phyloP scores from a whole-genome alignment of 2,113 vertebrate genomes.

The Anhinga anhinga region DNA sequence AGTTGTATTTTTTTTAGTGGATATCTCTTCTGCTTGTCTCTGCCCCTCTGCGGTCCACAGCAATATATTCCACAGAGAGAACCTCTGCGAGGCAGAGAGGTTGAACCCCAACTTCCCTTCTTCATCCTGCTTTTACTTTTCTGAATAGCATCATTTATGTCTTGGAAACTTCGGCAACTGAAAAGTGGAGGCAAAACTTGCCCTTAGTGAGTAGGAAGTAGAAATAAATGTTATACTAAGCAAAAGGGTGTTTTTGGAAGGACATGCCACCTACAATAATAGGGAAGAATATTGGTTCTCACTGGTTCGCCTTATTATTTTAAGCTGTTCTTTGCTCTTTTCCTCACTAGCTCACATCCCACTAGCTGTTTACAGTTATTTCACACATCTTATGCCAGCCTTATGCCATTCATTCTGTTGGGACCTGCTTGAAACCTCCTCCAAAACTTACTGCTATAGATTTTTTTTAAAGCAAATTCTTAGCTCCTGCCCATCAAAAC shows the following conservation, averaged over 20 bases:
- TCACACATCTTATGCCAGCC: conserved; percentile 67
- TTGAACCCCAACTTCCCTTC: not conserved
- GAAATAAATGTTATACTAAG: conserved; percentile 39
- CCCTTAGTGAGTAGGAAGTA: conserved; percentile 35
- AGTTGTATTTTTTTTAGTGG: not conserved
- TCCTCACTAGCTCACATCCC: conserved; percentile 67
- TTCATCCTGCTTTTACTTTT: not conserved
- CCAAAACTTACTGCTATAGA: conserved; percentile 39
- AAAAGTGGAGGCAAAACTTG: conserved; percentile 31
- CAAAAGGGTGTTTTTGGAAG: conserved; percentile 56
- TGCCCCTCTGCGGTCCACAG: not conserved
- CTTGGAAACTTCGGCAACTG: not conserved
- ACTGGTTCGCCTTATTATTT: conserved; percentile 59
- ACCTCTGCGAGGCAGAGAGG: not conserved
- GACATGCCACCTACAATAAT: conserved; percentile 44
- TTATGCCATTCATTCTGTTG: conserved; percentile 71
- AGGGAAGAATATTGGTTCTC: conserved; percentile 53
- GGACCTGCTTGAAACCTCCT: conserved; percentile 60
- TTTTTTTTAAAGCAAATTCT: not conserved
- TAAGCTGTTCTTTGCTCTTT: conserved; percentile 70
- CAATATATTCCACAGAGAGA: not conserved
- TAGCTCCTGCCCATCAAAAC: conserved; percentile 52
- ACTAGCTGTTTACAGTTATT: conserved; percentile 71
- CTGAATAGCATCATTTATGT: not conserved
- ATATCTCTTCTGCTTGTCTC: not conserved